Evolutionary conservation across 2,888 invertebrate genomes (phyloP), one percentile per base, ranked within the genome.

Genomic region (Ectemnius continuus): DNA sequence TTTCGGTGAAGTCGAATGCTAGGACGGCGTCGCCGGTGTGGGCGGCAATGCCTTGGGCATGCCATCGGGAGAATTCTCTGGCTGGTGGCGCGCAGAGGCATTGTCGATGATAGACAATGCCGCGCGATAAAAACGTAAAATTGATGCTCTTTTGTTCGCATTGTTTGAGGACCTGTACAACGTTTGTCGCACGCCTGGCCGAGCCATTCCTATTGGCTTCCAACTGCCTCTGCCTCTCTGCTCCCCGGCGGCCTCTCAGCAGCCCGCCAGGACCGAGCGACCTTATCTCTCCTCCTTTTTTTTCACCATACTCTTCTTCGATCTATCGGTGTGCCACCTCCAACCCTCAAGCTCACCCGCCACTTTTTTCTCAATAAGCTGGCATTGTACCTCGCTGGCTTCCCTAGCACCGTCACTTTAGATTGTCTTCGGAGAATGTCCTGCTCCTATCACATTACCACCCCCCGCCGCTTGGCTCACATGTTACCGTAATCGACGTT

Each of bases 81-180:
- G 66, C 62, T 70, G 69, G 65, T 66, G 72, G 71, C 72, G 73
- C 83, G 63, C 67, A 69, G 79, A 52, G 79, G 86, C 81, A 89
- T 89, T 90, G 89, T 90, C 87, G 85, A 87, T 87, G 88, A 87
- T 87, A 88, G 88, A 90, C 89, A 90, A 90, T 89, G 81, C 84
- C 80, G 75, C 76, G 86, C 87, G 89, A 90, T 90, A 90, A 90
- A 90, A 90, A 90, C 89, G 88, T 90, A 86, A 89, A 90, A 90
- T 90, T 89, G 89, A 90, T 89, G 89, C 88, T 88, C 88, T 87
- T 89, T 89, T 89, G 90, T 89, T 84, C 83, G 83, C 84, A 87
- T 89, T 90, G 88, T 90, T 88, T 86, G 87, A 86, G 86, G 84
- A 84, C 86, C 86, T 85, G 87, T 85, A 86, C 86, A 87, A 80